Evolutionary conservation across 1,140 invertebrate species (phyloP).

Genomic region (Cydia pomonella): DNA sequence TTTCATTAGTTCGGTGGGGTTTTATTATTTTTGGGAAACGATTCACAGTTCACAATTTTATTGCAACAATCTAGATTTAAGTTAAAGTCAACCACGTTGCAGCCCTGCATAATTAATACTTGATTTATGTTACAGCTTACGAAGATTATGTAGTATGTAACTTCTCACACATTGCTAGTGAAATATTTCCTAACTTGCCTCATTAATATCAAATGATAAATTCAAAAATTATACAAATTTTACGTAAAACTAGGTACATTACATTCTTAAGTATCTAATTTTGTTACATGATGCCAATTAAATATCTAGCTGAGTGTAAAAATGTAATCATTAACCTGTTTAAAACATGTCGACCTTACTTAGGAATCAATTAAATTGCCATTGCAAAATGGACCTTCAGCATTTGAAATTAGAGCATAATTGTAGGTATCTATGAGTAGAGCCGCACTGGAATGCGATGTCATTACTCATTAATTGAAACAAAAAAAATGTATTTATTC

Average conservation of each 20-base stretch:
- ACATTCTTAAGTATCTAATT: background rate
- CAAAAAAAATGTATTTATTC: slow-evolving; percentile 1
- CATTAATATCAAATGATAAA: background rate
- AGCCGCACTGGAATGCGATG: background rate
- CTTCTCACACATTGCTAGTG: background rate
- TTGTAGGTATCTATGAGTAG: background rate
- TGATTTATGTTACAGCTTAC: too few species aligned
- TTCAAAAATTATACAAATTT: background rate
- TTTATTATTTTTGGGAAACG: too few species aligned
- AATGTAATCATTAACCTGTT: slow-evolving; percentile 10
- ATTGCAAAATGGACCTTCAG: slow-evolving; percentile 9
- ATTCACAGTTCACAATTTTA: too few species aligned
- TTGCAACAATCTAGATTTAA: too few species aligned
- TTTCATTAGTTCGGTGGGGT: too few species aligned
- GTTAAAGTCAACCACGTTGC: too few species aligned
- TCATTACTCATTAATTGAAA: slow-evolving; percentile 17
- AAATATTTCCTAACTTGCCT: background rate
- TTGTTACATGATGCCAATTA: slow-evolving; percentile 19
- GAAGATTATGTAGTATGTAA: too few species aligned
- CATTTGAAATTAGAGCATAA: background rate
- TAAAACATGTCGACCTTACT: slow-evolving; percentile 19
- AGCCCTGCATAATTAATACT: too few species aligned
- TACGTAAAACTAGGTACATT: background rate
- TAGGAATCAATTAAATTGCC: slow-evolving; percentile 3
- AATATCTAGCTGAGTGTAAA: background rate